Evolutionary conservation across 2,797 vertebrate genomes (phyloP).

Genomic region (Lagodon rhomboides): DNA sequence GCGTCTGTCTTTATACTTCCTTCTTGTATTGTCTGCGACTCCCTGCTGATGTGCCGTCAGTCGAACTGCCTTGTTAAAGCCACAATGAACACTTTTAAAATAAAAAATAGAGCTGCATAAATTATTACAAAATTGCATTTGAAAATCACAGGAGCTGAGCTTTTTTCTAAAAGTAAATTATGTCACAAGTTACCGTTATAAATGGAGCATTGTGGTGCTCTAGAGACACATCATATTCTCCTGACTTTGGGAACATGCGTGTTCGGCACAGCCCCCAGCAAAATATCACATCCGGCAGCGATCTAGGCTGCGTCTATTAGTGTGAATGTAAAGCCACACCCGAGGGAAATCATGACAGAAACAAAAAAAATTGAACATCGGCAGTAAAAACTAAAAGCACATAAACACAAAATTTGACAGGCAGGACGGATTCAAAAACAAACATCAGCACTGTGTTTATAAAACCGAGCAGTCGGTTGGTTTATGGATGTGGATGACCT

Average conservation of each 20-base stretch:
- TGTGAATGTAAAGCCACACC: background rate
- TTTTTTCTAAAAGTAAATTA: too few species aligned
- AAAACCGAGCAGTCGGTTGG: background rate
- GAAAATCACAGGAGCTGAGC: too few species aligned
- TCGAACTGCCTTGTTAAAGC: slow-evolving; percentile 7
- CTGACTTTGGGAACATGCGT: too few species aligned
- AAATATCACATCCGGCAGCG: too few species aligned
- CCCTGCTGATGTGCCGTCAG: background rate
- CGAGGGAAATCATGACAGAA: slow-evolving; percentile 20
- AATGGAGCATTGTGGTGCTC: too few species aligned
- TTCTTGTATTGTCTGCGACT: background rate
- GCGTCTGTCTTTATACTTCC: slow-evolving; percentile 1
- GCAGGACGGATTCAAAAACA: slow-evolving; percentile 20
- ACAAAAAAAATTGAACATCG: slow-evolving; percentile 12
- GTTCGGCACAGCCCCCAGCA: too few species aligned
- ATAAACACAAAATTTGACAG: background rate
- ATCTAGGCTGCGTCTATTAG: background rate
- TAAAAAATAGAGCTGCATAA: background rate
- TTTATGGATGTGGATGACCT: background rate
- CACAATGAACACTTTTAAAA: background rate
- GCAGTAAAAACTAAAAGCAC: slow-evolving; percentile 22
- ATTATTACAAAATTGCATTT: too few species aligned
- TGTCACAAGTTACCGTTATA: too few species aligned
- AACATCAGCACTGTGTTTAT: slow-evolving; percentile 16
- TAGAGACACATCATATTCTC: too few species aligned